Base-by-base conservation (phyloP, 2,113 vertebrate genomes). In the Melanerpes formicivorus region DNA sequence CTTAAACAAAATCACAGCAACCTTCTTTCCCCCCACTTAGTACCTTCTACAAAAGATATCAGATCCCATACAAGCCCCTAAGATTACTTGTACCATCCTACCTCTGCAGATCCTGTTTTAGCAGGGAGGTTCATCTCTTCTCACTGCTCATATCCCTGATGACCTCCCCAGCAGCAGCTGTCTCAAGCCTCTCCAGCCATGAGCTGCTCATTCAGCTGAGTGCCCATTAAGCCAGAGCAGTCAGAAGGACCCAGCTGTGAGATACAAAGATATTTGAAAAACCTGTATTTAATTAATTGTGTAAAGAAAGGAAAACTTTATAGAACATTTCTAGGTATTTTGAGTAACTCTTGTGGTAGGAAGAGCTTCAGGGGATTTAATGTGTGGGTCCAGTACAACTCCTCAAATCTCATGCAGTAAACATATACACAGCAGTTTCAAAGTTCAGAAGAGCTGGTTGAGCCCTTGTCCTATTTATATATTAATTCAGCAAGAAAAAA, bases 51-150 rank as follows among this genome's bases (percentile, higher is more conserved):
- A 70, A n/a, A 66, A 59, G 0, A 40, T 9, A 44, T 83, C 3
- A 9, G 11, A 3, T 48, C 11, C 12, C 23, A 1, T 3, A 11
- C 0, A 3, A 73, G 13, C 7, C 22, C 17, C 19, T 70, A 3
- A 34, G 16, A 32, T 23, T 23, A 22, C 6, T 30, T 7, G 2
- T 3, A 25, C 16, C 46, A 63, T 87, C n/a, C 42, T 8, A 15
- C 30, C 23, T 48, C 16, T 34, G 29, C 52, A 54, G 19, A 3
- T 26, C 8, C 29, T n/a, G 11, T 42, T 40, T 90, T 70, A 34
- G 14, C 27, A 19, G 21, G 59, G 48, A 59, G 22, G 17, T 1
- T 56, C 18, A 4, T 9, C 17, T 50, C 22, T 23, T 40, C 25
- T 27, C 59, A 5, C 23, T 7, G 6, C 25, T 14, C 16, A 0